A percentile compares a stretch with the other conserved stretches of the same genome.
These are phyloP conservation scores for Stenichneumon culpator DNA, from an alignment of 2,888 invertebrate genomes.

Conservation along the genomic window DNA sequence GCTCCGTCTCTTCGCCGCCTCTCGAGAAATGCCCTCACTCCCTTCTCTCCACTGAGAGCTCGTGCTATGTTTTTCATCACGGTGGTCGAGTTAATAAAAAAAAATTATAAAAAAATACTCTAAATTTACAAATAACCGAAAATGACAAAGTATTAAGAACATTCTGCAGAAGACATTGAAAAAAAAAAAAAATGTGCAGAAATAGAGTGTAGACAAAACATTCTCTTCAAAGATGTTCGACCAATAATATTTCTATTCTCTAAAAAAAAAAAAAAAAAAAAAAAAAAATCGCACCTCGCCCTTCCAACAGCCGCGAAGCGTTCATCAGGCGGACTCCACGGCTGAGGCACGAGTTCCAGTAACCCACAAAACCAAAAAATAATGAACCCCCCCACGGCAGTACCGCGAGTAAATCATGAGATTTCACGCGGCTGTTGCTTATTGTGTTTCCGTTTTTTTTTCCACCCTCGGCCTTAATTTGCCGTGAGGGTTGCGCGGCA, in stretches of 20 bases:
- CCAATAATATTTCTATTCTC: not conserved
- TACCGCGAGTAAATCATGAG: constrained; percentile 59
- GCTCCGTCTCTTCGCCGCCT: constrained; percentile 61
- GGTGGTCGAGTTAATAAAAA: not conserved
- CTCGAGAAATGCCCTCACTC: not conserved
- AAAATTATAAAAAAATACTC: too few species aligned
- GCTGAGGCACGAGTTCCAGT: constrained; percentile 39
- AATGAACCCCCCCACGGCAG: constrained; percentile 50
- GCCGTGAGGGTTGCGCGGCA: constrained; percentile 43
- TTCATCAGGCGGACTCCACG: constrained; percentile 9
- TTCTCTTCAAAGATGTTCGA: too few species aligned
- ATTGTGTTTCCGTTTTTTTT: constrained; percentile 54
- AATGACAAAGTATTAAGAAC: too few species aligned
- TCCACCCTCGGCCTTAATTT: constrained; percentile 50
- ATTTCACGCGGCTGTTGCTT: constrained; percentile 53
- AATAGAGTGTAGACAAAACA: too few species aligned
- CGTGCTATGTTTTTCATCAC: not conserved
- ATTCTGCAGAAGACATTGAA: too few species aligned
- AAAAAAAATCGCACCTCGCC: constrained; percentile 4
- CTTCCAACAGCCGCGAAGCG: constrained; percentile 13
- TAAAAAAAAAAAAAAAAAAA: too few species aligned
- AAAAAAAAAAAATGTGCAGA: too few species aligned
- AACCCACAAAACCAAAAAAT: constrained; percentile 44
- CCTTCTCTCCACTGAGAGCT: constrained; percentile 8
- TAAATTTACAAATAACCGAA: too few species aligned